These are phyloP conservation scores for Drosophila histrio DNA, from an alignment of 2,888 invertebrate species.

Conservation along the genomic window DNA sequence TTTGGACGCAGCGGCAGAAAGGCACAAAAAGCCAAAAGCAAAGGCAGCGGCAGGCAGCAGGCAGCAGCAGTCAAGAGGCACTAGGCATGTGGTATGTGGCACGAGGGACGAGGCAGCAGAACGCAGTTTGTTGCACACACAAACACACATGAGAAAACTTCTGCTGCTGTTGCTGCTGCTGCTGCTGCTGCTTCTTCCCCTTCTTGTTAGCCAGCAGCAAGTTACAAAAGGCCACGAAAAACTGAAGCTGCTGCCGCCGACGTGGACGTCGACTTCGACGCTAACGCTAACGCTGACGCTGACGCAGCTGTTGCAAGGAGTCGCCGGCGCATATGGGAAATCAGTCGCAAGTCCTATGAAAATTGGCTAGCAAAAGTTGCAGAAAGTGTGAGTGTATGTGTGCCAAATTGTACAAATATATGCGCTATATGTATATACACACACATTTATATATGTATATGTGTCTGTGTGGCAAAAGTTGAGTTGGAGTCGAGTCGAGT, in stretches of 20 bases:
- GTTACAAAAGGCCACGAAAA: constrained; percentile 62
- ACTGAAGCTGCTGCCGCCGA: constrained; percentile 32
- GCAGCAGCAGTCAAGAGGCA: constrained; percentile 6
- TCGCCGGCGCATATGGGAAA: constrained; percentile 74
- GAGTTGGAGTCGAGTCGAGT: constrained; percentile 68
- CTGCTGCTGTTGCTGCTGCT: constrained; percentile 26
- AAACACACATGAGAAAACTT: constrained; percentile 37
- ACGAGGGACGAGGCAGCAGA: constrained; percentile 12
- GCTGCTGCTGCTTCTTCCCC: constrained; percentile 23
- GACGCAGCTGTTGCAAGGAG: constrained; percentile 27
- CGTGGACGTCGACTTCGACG: background rate
- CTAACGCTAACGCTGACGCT: background rate
- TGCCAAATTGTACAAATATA: constrained; percentile 78
- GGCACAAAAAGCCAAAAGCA: constrained; percentile 60
- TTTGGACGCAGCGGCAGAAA: constrained; percentile 33
- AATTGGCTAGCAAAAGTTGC: constrained; percentile 77
- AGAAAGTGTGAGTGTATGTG: constrained; percentile 42
- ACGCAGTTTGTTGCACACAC: constrained; percentile 51
- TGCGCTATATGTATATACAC: constrained; percentile 55
- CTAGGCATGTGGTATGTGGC: background rate
- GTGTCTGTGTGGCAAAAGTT: constrained; percentile 64
- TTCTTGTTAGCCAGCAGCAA: constrained; percentile 51
- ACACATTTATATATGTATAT: constrained; percentile 6
- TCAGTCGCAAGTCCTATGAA: constrained; percentile 76
- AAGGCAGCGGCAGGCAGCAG: constrained; percentile 5